Base-by-base conservation (phyloP, 2,797 vertebrate species). In the Onychomys leucogaster region DNA sequence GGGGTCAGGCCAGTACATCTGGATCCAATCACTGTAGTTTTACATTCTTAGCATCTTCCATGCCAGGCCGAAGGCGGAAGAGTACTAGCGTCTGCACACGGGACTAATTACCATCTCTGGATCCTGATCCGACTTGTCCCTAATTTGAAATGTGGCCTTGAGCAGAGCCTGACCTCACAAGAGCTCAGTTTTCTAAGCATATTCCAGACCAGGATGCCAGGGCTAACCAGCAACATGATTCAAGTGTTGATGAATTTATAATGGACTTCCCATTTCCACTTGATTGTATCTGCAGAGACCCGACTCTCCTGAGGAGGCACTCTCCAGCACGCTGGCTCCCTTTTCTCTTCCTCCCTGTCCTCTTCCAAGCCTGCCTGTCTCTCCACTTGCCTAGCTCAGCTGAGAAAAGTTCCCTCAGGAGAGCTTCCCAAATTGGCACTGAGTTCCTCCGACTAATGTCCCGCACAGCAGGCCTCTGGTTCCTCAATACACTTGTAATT, bases 401-500 rank as follows among this genome's bases (percentile, higher is more conserved):
- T 84, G 89, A 89, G 93, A 91, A 73, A 69, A 27, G 75, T 17
- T 41, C 80, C 94, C 92, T 57, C 3, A 5, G 83, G 89, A 94
- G 83, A 95, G 55, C n/a, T 95, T 91, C 91, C 93, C 76, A 57
- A 90, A 95, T 85, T 95, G 95, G 95, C 98, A 95, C 83, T 23
- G 65, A 93, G 80, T 55, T 83, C 90, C 94, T 80, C 91, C 12
- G 0, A 89, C 82, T 89, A 89, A 96, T 90, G 92, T 69, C 73
- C 92, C 85, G 69, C 98, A 95, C 96, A 97, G 98, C 96, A 94
- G 96, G 97, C 92, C 95, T 97, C 92, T 5, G 77, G 95, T 67
- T 96, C 92, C 91, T 96, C 97, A 97, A 97, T 97, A 95, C 92
- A 96, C 94, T 95, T 93, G 95, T 97, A 96, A 98, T 97, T 96